Evolutionary conservation across 2,113 vertebrate genomes (phyloP), one percentile per base, ranked within the genome.

Genomic region (Lethenteron camtschaticum): DNA sequence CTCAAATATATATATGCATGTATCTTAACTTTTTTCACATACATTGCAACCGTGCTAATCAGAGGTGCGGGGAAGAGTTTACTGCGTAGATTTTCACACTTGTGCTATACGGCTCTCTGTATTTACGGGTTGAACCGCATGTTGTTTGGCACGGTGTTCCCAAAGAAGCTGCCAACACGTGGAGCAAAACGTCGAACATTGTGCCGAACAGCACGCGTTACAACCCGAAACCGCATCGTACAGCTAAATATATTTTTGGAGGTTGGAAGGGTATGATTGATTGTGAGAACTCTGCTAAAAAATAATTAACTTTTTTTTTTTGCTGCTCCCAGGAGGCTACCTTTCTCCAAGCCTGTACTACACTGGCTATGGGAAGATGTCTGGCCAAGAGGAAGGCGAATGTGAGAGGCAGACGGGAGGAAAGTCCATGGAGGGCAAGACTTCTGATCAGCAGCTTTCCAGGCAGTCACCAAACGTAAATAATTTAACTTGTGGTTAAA

Each of bases 301-400:
- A 24, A 24, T 66, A n/a, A 66, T 66, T n/a, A 66, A 66, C 63
- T 66, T n/a, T 16, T 24, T n/a, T n/a, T 66, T 66, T 66, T 24
- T 66, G 63, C 24, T 66, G 3, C 24, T 24, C 63, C 63, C 63
- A 66, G 63, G 63, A 24, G 63, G 63, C 24, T 66, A 66, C 63
- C n/a, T 66, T 66, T 66, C 63, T 9, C 63, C 63, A 10, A 66
- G 63, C 63, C 63, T 66, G 63, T 66, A 66, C 63, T 66, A 66
- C 63, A 16, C 63, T 66, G 63, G n/a, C 63, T 66, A 66, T 11
- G 63, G 63, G 24, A 66, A 66, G 63, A n/a, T 66, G n/a, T 66
- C 63, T 16, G 63, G 63, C 24, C 63, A 66, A 24, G 63, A 66
- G 24, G 63, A 66, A 9, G 63, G 63, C n/a, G 63, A 66, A 24